These are phyloP conservation scores for Drosophila incognita DNA, from an alignment of 2,888 invertebrate species.

Conservation along the genomic window DNA sequence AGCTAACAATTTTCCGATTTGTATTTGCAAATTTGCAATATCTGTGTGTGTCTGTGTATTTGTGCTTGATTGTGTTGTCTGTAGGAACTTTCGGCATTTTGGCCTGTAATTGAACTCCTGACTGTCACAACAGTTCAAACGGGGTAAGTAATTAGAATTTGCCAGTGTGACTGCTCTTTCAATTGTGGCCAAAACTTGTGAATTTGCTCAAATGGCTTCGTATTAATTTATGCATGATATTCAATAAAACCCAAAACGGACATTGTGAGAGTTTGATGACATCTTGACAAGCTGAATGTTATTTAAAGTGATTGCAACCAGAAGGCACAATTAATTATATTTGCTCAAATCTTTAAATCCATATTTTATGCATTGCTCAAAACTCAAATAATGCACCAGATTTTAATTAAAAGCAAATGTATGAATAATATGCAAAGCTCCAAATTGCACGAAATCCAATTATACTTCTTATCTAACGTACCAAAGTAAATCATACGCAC, in stretches of 20 bases:
- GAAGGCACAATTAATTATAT: conserved; percentile 1
- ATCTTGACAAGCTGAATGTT: background rate
- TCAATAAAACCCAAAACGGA: background rate
- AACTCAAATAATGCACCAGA: conserved; percentile 34
- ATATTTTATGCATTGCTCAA: conserved; percentile 1
- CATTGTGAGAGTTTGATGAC: background rate
- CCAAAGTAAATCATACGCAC: conserved; percentile 72
- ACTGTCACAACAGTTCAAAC: conserved; percentile 63
- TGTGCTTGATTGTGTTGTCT: conserved; percentile 19
- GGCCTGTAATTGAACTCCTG: conserved; percentile 68
- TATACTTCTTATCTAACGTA: conserved; percentile 65
- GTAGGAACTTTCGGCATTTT: conserved; percentile 59
- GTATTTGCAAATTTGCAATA: conserved; percentile 35
- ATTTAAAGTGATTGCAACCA: background rate
- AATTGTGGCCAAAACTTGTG: conserved; percentile 26
- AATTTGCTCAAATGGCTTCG: conserved; percentile 17
- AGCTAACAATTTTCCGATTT: conserved; percentile 42
- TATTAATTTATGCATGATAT: conserved; percentile 31
- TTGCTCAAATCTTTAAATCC: background rate
- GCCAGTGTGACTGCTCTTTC: conserved; percentile 40
- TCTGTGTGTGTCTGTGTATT: conserved; percentile 1
- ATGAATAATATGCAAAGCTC: conserved; percentile 33
- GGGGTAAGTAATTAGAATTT: conserved; percentile 61
- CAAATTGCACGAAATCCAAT: conserved; percentile 76
- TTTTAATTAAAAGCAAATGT: conserved; percentile 73